These are phyloP conservation scores for Acanthisitta chloris DNA, from an alignment of 2,113 vertebrate species.

Conservation along the genomic window DNA sequence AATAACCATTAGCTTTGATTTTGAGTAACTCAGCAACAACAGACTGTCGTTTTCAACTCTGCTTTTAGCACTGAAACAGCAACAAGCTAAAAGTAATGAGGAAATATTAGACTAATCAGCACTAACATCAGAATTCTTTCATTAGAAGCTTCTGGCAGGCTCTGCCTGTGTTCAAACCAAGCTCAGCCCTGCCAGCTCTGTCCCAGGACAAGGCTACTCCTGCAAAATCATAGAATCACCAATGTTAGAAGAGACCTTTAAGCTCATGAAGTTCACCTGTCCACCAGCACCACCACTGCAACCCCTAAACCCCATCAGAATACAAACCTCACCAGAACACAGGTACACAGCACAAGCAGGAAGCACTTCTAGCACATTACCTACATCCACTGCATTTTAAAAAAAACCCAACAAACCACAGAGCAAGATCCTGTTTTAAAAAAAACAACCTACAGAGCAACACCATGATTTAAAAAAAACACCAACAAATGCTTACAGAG, in stretches of 20 bases:
- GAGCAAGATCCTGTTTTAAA: rapidly evolving
- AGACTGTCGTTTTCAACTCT: not conserved
- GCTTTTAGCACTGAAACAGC: not conserved
- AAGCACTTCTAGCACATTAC: rapidly evolving
- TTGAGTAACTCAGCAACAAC: rapidly evolving
- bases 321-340: no score
- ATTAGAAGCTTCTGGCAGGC: not conserved
- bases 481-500: no score
- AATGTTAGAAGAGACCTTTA: no score
- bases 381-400: rapidly evolving
- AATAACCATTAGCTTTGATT: not conserved
- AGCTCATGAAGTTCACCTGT: no score
- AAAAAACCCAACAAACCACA: rapidly evolving
- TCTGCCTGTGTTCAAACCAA: not conserved
- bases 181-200: not conserved
- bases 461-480: no score
- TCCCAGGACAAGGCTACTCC: rapidly evolving
- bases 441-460: no score
- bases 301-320: no score
- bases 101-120: not conserved
- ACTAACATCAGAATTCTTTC: not conserved
- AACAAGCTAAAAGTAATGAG: not conserved
- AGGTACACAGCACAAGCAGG: rapidly evolving
- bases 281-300: no score
- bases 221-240: no score